phyloP scores from a whole-genome alignment of 2,888 invertebrate genomes.

The Hirtodrosophila trivittata region DNA sequence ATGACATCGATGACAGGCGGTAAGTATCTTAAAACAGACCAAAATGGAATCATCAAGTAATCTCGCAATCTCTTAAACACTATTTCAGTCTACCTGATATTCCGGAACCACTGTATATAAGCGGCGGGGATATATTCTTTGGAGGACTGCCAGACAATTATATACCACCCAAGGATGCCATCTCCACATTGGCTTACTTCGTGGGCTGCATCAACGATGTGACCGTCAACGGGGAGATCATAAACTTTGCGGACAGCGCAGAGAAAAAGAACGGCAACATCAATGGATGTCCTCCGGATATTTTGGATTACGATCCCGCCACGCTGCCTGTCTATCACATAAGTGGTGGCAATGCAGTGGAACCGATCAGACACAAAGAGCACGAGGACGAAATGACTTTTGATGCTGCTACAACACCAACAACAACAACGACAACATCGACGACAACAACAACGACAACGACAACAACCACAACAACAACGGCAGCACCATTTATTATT shows the following conservation, averaged over 20 bases:
- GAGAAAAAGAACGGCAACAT: constrained; percentile 86
- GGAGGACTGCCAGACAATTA: constrained; percentile 91
- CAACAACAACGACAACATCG: no score
- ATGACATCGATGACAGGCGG: constrained; percentile 91
- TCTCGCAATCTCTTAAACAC: neutral
- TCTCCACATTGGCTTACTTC: constrained; percentile 88
- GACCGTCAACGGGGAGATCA: constrained; percentile 91
- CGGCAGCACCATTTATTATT: constrained; percentile 28
- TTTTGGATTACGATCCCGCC: no score
- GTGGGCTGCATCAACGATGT: constrained; percentile 97
- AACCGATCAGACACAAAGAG: no score
- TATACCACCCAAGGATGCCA: constrained; percentile 85
- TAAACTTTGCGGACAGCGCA: constrained; percentile 90
- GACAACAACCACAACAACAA: constrained; percentile 55
- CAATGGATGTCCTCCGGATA: constrained; percentile 85
- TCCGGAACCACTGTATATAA: constrained; percentile 86
- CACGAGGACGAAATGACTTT: no score
- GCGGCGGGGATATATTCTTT: constrained; percentile 90
- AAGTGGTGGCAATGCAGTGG: no score
- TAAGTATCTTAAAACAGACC: no score
- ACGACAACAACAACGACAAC: no score
- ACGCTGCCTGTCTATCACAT: no score
- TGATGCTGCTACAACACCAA: no score
- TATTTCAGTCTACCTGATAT: constrained; percentile 85
- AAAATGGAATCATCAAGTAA: no score